A percentile compares a stretch with the other conserved stretches of the same genome.
Conservation (phyloP, 2,888 invertebrate species). For the Timema podura region DNA sequence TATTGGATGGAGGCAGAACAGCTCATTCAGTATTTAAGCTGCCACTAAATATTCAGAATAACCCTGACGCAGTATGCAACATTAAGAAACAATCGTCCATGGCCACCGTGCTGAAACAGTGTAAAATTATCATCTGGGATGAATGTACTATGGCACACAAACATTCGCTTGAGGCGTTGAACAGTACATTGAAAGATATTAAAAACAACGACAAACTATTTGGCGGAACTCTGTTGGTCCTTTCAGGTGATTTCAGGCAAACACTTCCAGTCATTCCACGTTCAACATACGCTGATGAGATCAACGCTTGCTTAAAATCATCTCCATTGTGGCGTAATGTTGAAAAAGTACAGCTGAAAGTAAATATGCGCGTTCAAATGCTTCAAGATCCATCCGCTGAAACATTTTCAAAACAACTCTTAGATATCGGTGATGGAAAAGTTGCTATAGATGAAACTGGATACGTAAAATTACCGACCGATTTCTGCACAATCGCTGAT, state of each 20-base stretch:
- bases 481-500: constrained; percentile 16
- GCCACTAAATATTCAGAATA: constrained; percentile 4
- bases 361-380: constrained; percentile 12
- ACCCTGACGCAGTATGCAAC: constrained; percentile 5
- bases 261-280: constrained; percentile 21
- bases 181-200: not conserved
- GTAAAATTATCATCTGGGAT: constrained; percentile 12
- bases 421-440: constrained; percentile 20
- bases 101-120: constrained; percentile 2
- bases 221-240: constrained; percentile 9
- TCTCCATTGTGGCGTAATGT: not conserved
- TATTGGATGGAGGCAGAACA: constrained; percentile 11
- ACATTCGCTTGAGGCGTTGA: constrained; percentile 6
- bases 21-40: constrained; percentile 6
- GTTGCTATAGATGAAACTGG: constrained; percentile 15
- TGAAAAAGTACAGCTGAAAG: not conserved
- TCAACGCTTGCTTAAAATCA: constrained; percentile 14
- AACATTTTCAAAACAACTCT: constrained; percentile 16
- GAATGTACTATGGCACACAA: constrained; percentile 16
- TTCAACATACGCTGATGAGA: constrained; percentile 10
- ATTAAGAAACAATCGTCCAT: constrained; percentile 8
- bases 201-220: constrained; percentile 11
- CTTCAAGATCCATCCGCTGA: constrained; percentile 14
- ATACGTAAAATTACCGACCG: constrained; percentile 10
- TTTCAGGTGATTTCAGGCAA: constrained; percentile 19